Evolutionary conservation across 2,113 vertebrate genomes (phyloP), one percentile per base, ranked within the genome.

Genomic region (Casuarius casuarius): DNA sequence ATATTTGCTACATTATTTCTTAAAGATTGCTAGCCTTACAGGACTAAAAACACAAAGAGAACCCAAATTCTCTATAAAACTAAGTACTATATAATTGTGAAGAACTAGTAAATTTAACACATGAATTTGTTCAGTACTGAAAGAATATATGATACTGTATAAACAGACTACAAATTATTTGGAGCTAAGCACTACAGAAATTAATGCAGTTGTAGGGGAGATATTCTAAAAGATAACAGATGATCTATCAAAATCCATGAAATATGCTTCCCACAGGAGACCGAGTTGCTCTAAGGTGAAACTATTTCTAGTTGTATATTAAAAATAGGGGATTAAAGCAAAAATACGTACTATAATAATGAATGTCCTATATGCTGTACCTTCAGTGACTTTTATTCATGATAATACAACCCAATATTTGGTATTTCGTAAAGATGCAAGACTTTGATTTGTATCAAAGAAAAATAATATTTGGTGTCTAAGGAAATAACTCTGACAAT

Each of bases 61-160:
- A 44, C 12, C n/a, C 56, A 87, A 83, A 44, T 74, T 31, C 35
- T 74, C 67, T 46, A 35, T 10, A 29, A n/a, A 83, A 33, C 13
- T 25, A 74, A 68, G 48, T 29, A 59, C 14, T 48, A 33, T 8
- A 26, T 65, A 52, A 74, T 16, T 59, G 33, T 35, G 23, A 90
- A 70, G 7, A 84, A 83, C 52, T 42, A 63, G 31, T 31, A 54
- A 31, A 58, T 54, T 84, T 80, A 92, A 46, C 26, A 77, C 20
- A 25, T 25, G 3, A 54, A 62, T 81, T 75, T 71, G 19, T 72
- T 22, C 61, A 65, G 19, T 35, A 51, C 11, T 54, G 49, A 52
- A 77, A 67, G 19, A 1, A 3, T 12, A 51, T 5, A 4, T 35
- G 12, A 89, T 0, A 0, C 26, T n/a, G 2, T 44, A 59, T 33